Base-by-base conservation (phyloP, 2,113 vertebrate species). In the Leucopsar rothschildi region DNA sequence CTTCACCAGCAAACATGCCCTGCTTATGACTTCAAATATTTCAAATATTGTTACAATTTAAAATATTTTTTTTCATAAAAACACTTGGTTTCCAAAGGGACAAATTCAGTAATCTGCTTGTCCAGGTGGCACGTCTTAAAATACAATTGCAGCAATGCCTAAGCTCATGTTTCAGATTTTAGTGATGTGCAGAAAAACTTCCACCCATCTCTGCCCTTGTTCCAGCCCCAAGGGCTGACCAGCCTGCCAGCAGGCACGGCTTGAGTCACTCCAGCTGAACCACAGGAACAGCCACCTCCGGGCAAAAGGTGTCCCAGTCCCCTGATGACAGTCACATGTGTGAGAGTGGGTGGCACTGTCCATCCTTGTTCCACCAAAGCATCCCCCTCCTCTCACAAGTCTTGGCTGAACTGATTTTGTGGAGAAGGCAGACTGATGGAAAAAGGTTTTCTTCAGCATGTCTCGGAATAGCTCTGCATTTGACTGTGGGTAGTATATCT, bases 351-450 rank as follows among this genome's bases (percentile, higher is more conserved):
- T 12, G 29, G 65, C 42, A 12, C 11, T 11, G 35, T 75, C 29
- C 17, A 45, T 22, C 33, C 33, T 19, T 17, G 4, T 59, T 60
- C 33, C 78, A 27, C 33, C 80, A 31, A 44, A 60, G 40, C 45
- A 3, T 12, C 50, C 29, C 44, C 6, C 15, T 82, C 28, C 31
- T 44, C 16, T 31, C 31, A 0, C 6, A n/a, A 37, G 91, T 82
- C 92, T 72, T 64, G 90, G 55, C 75, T 90, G 84, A 93, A 69
- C 72, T 28, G 33, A 44, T 71, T 95, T 78, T 35, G 37, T 93
- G 93, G 57, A 88, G 82, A 82, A 86, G 66, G n/a, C 91, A 90
- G 82, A 68, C 76, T 73, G 82, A 76, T 5, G 71, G 90, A 84
- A 96, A 40, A 81, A 81, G 9, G 5, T 75, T 92, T 90, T 80